phyloP scores from a whole-genome alignment of 2,797 vertebrate genomes.

The Novumbra hubbsi region DNA sequence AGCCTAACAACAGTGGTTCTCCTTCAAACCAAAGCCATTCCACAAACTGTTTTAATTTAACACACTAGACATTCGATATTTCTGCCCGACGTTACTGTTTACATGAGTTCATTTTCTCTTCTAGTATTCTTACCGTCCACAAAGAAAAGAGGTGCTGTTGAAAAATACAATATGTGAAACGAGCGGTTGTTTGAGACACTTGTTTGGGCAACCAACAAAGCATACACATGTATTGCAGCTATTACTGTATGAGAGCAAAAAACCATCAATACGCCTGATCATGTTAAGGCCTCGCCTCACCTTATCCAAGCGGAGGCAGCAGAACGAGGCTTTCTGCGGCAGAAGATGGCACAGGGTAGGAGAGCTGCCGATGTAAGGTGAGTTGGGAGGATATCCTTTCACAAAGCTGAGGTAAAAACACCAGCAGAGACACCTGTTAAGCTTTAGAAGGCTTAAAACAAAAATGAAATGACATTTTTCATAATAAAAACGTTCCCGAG shows the following conservation, averaged over 20 bases:
- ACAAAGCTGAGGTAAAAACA: slow-evolving; percentile 78
- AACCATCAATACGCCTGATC: not conserved
- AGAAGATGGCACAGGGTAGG: slow-evolving; percentile 94
- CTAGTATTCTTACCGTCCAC: not conserved
- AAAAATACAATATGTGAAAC: not conserved
- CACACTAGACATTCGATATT: not conserved
- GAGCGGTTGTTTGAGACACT: not conserved
- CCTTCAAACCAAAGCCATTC: not conserved
- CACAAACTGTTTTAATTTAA: not conserved
- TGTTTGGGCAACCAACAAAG: not conserved
- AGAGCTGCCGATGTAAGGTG: slow-evolving; percentile 95
- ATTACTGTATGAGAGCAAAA: not conserved
- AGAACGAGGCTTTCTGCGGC: slow-evolving; percentile 90
- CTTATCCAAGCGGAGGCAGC: slow-evolving; percentile 94
- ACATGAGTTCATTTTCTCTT: not conserved
- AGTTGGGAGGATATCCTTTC: slow-evolving; percentile 97
- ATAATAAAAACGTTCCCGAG: not conserved
- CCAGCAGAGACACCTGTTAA: not conserved
- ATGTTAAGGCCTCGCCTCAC: slow-evolving; percentile 50
- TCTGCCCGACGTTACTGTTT: not conserved
- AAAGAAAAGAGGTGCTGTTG: not conserved
- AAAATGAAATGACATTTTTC: not conserved
- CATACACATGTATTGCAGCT: not conserved
- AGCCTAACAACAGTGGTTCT: not conserved
- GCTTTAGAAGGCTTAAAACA: not conserved